A percentile compares a stretch with the other conserved stretches of the same genome.
These are phyloP conservation scores for Lucifuga dentata DNA, from an alignment of 2,113 vertebrate species.

Conservation along the genomic window DNA sequence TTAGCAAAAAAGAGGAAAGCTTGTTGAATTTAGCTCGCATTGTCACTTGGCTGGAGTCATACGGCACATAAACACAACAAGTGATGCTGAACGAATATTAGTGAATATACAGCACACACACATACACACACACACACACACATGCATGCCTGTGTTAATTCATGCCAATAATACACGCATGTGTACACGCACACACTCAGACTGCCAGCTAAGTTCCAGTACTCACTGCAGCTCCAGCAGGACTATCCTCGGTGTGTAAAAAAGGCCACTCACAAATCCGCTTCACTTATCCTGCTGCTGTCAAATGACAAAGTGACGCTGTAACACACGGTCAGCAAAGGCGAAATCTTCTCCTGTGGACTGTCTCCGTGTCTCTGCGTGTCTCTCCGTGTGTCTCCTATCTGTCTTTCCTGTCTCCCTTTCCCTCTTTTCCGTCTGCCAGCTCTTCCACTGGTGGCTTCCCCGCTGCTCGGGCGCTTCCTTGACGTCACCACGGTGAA, in stretches of 20 bases:
- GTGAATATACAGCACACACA: background rate
- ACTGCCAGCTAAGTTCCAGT: constrained; percentile 60
- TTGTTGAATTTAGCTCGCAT: no score
- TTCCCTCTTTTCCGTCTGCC: constrained; percentile 61
- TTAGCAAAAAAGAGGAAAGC: background rate
- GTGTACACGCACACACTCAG: constrained; percentile 13
- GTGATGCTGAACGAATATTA: background rate
- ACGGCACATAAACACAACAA: background rate
- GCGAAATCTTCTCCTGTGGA: constrained; percentile 10
- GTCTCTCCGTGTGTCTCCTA: constrained; percentile 21
- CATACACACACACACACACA: background rate
- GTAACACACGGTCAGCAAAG: constrained; percentile 20
- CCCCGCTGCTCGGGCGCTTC: constrained; percentile 62
- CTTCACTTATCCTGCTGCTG: constrained; percentile 18
- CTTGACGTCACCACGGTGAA: constrained; percentile 68
- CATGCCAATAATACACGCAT: no score
- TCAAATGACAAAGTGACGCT: constrained; percentile 13
- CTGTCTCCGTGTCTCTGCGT: constrained; percentile 8
- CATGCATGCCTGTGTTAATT: no score
- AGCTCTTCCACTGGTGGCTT: constrained; percentile 67
- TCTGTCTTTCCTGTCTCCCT: constrained; percentile 14
- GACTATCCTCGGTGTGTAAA: constrained; percentile 31
- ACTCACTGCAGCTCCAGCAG: constrained; percentile 73
- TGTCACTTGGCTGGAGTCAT: no score
- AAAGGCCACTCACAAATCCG: constrained; percentile 39